Evolutionary conservation across 2,888 invertebrate species (phyloP).

Genomic region (Phengaris alcon): DNA sequence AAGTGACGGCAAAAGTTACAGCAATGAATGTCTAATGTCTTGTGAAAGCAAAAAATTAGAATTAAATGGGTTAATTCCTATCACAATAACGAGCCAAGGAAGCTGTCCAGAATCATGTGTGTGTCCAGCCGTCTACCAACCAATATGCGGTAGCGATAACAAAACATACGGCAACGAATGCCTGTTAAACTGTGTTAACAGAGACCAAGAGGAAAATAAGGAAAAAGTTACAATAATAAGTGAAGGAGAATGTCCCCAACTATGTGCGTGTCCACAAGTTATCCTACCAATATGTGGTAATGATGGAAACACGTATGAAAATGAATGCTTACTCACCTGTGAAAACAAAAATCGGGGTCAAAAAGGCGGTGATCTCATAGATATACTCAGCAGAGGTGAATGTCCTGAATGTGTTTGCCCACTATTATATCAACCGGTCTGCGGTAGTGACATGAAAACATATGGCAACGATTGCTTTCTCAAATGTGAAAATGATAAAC

Average conservation of each 20-base stretch:
- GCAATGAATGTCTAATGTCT: constrained; percentile 39
- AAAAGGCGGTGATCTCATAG: background rate
- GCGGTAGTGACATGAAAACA: constrained; percentile 41
- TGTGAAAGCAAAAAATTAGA: constrained; percentile 38
- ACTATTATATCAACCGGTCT: constrained; percentile 38
- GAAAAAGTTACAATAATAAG: constrained; percentile 12
- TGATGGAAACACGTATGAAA: constrained; percentile 36
- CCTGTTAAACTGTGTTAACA: constrained; percentile 38
- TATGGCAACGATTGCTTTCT: constrained; percentile 42
- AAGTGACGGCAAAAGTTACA: constrained; percentile 41
- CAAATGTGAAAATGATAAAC: constrained; percentile 36
- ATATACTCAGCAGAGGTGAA: constrained; percentile 8
- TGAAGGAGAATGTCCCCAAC: constrained; percentile 33
- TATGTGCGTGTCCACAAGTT: constrained; percentile 32
- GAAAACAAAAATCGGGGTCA: constrained; percentile 28
- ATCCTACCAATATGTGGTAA: constrained; percentile 42
- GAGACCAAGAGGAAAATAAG: background rate
- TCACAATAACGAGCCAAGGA: constrained; percentile 35
- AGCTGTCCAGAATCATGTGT: constrained; percentile 31
- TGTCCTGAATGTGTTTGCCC: constrained; percentile 40
- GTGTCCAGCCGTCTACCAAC: constrained; percentile 32
- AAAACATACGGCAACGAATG: constrained; percentile 43
- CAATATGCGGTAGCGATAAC: constrained; percentile 39
- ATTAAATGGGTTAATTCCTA: constrained; percentile 25
- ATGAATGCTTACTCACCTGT: constrained; percentile 27